Base-by-base conservation (phyloP, 1,140 invertebrate species). In the Drosophila pseudoananassae region DNA sequence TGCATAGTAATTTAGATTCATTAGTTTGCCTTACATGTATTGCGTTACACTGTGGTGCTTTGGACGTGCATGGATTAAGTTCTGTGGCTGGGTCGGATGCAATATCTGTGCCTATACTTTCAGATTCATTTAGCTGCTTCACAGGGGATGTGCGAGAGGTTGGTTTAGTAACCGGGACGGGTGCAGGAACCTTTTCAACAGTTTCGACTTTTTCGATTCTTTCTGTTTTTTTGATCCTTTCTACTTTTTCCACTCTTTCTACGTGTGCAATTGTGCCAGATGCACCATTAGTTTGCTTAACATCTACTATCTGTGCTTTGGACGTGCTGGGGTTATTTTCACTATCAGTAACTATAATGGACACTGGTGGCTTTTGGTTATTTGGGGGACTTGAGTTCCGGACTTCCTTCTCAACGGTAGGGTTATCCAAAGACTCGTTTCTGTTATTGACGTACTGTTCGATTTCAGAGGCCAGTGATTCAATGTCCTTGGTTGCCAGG, bases 391-490 rank as follows among this genome's bases (percentile, higher is more conserved):
- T 33, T 40, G 50, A 25, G 38, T 40, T 66, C 10, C 46, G 43
- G 12, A 23, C 7, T 56, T 46, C 40, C 50, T 25, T 49, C 10
- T n/a, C 3, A 17, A 31, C 17, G 20, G 27, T 40, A 20, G 27
- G 40, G 52, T 52, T 73, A 33, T 45, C 52, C 31, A 50, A 63
- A 36, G 54, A 50, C 33, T 87, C 78, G 59, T 68, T 65, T 40
- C 74, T 53, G 31, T 71, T 59, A 61, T 81, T 78, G 17, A 92
- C 91, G 74, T 90, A 92, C 36, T 68, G 60, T 76, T 92, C 80
- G 56, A 92, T 92, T 90, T 91, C 91, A 31, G 59, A 73, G 14
- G 91, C 78, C 17, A 92, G 70, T 55, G 85, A 89, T 40, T 78
- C 64, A 56, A 92, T 92, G 27, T 88, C 85, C 51, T 64, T 66